A percentile compares a stretch with the other conserved stretches of the same genome.
Conservation (phyloP, 2,113 vertebrate genomes). For the Notothenia rossii region DNA sequence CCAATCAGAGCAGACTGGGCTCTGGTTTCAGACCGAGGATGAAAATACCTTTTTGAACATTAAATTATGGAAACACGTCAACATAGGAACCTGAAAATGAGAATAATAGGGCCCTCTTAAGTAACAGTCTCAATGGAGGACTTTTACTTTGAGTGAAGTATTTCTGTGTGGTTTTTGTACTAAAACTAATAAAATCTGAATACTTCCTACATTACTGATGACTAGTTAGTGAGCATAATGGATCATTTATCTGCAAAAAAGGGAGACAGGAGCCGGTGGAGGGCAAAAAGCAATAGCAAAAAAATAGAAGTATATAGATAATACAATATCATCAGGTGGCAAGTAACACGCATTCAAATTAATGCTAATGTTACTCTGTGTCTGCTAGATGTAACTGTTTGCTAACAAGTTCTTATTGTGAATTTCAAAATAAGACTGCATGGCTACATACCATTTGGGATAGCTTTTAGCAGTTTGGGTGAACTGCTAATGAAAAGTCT, state of each 20-base stretch:
- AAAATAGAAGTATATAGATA: too few relatives aligned
- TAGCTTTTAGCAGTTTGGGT: constrained; percentile 6
- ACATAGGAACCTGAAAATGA: too few relatives aligned
- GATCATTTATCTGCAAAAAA: not conserved
- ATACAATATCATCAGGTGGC: too few relatives aligned
- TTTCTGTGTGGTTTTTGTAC: too few relatives aligned
- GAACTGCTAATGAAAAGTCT: constrained; percentile 14
- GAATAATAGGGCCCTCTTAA: too few relatives aligned
- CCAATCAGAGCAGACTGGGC: too few relatives aligned
- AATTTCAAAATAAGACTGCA: constrained; percentile 1
- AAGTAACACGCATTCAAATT: not conserved
- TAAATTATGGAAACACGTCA: too few relatives aligned
- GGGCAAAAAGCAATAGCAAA: not conserved
- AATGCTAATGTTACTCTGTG: not conserved
- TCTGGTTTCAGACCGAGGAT: too few relatives aligned
- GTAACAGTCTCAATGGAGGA: too few relatives aligned
- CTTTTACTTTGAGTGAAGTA: too few relatives aligned
- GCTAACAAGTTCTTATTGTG: not conserved
- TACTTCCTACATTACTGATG: not conserved
- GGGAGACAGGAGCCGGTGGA: not conserved
- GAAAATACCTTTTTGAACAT: too few relatives aligned
- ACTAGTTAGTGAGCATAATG: not conserved
- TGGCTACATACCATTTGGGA: not conserved
- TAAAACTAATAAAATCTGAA: too few relatives aligned
- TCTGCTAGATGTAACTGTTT: not conserved